A percentile compares a stretch with the other conserved stretches of the same genome.
phyloP scores from a whole-genome alignment of 2,113 vertebrate species.

The Mesitornis unicolor region DNA sequence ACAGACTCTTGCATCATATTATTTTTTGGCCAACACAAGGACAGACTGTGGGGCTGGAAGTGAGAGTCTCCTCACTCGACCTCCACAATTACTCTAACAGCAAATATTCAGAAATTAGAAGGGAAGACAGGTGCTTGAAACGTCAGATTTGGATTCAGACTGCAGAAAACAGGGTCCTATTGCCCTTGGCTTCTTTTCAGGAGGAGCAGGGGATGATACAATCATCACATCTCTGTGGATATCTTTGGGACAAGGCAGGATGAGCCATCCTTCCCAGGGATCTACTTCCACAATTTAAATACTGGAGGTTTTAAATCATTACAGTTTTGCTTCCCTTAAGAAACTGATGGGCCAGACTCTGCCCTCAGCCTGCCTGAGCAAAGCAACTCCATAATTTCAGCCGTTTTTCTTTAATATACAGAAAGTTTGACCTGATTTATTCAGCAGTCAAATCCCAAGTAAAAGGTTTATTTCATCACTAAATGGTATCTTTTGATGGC shows the following conservation, averaged over 20 bases:
- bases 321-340: background rate
- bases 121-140: background rate
- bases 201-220: accelerated
- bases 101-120: background rate
- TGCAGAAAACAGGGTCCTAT: background rate
- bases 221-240: background rate
- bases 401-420: background rate
- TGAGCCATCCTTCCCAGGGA: background rate
- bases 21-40: background rate
- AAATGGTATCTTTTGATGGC: background rate
- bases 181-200: background rate
- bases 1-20: background rate
- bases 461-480: background rate
- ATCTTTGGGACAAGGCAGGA: background rate
- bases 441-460: background rate
- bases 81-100: background rate
- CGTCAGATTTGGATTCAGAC: background rate
- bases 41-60: background rate
- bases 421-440: background rate
- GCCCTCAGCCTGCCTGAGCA: background rate
- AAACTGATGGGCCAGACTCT: background rate
- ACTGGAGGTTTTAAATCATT: background rate
- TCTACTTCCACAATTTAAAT: background rate
- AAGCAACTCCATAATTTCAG: background rate
- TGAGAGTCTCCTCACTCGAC: background rate